Percentiles rank a stretch among this genome's conserved stretches.
Conservation (phyloP, 2,888 invertebrate genomes). For the Leucoma salicis region DNA sequence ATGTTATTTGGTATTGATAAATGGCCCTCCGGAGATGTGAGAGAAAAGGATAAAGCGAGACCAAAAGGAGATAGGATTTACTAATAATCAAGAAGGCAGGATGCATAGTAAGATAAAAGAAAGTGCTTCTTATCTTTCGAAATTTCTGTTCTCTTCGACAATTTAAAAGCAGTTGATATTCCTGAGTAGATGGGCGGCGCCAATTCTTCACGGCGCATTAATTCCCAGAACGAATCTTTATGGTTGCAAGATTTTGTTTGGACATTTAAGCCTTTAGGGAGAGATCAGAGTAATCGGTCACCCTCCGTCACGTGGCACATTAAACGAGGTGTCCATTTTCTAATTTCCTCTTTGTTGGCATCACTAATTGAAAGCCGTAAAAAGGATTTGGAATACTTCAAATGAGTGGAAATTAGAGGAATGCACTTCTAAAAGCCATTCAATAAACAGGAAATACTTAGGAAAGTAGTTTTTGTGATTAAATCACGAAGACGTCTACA, state of each 20-base stretch:
- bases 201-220: conserved; percentile 59
- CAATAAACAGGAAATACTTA: conserved; percentile 14
- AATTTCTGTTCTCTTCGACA: conserved; percentile 31
- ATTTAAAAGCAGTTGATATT: conserved; percentile 26
- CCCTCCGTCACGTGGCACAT: conserved; percentile 57
- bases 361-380: conserved; percentile 40
- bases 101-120: conserved; percentile 68
- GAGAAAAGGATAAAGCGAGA: conserved; percentile 63
- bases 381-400: conserved; percentile 31
- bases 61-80: conserved; percentile 54
- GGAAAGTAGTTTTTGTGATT: conserved; percentile 6
- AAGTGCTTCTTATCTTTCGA: conserved; percentile 67
- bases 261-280: conserved; percentile 44
- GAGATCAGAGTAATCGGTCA: conserved; percentile 52
- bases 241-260: conserved; percentile 50
- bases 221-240: conserved; percentile 48
- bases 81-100: conserved; percentile 70
- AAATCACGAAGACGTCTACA: conserved; percentile 20
- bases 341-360: conserved; percentile 43
- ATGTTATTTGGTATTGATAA: conserved; percentile 83
- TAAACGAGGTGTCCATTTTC: conserved; percentile 60
- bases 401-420: conserved; percentile 24
- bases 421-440: conserved; percentile 17
- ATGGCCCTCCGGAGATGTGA: conserved; percentile 75
- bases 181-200: conserved; percentile 43